Evolutionary conservation across 1,140 invertebrate genomes (phyloP), one percentile per base, ranked within the genome.

Genomic region (Sinella curviseta): DNA sequence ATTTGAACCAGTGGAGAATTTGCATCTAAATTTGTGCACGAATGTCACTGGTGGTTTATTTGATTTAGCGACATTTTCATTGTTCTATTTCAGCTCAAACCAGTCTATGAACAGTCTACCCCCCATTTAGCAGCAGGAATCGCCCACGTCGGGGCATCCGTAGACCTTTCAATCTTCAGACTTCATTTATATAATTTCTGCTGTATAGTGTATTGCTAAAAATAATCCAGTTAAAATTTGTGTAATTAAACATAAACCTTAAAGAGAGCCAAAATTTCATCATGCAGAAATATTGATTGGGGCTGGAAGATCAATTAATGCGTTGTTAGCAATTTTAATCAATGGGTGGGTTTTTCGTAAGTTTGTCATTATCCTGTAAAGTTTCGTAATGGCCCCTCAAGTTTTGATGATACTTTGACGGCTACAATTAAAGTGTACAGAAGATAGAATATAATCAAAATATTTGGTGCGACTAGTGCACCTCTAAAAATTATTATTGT

Each of bases 121-220:
- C n/a, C n/a, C n/a, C n/a, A n/a, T n/a, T n/a, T n/a, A n/a, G n/a
- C n/a, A n/a, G n/a, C n/a, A n/a, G n/a, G n/a, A n/a, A n/a, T n/a
- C n/a, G n/a, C n/a, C n/a, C n/a, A n/a, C n/a, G n/a, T n/a, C n/a
- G n/a, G n/a, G n/a, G n/a, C n/a, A n/a, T n/a, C n/a, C n/a, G n/a
- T n/a, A n/a, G n/a, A n/a, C n/a, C n/a, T n/a, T n/a, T n/a, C n/a
- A n/a, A n/a, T n/a, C n/a, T n/a, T n/a, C n/a, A n/a, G n/a, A n/a
- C n/a, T n/a, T n/a, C n/a, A n/a, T n/a, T n/a, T n/a, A n/a, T n/a
- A n/a, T n/a, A n/a, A n/a, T n/a, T n/a, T 90, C 87, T 31, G 88
- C 85, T 55, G 86, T 77, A 78, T 84, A 86, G 76, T 85, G 83
- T 78, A 85, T 85, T 35, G 84, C 80, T 78, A 86, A 81, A 78